Conservation (phyloP, 2,113 vertebrate species). For the Turdus rufiventris region DNA sequence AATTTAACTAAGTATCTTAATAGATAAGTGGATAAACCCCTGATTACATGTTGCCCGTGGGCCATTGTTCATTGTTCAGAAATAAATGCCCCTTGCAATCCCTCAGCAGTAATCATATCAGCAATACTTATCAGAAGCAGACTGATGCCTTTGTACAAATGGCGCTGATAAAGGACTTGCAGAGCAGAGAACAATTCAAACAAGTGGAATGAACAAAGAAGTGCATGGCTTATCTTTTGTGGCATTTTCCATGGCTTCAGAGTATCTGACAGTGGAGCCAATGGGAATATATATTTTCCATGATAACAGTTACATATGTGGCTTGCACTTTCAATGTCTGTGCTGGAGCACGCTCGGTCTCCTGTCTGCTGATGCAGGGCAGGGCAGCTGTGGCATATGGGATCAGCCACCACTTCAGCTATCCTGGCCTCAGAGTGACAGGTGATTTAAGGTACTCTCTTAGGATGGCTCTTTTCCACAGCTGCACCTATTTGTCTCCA, state of each 20-base stretch:
- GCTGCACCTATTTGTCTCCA: neutral
- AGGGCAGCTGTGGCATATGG: neutral
- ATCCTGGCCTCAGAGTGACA: neutral
- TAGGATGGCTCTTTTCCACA: neutral
- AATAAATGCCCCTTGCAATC: neutral
- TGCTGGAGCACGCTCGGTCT: neutral
- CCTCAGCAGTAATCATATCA: neutral
- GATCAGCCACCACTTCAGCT: constrained; percentile 5
- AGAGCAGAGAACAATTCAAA: neutral
- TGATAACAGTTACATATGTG: neutral
- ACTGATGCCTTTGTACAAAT: neutral
- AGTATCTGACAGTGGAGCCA: constrained; percentile 24
- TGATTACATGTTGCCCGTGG: neutral
- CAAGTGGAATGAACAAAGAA: constrained; percentile 8
- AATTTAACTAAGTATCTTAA: neutral
- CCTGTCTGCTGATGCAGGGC: neutral
- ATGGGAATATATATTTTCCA: constrained; percentile 32
- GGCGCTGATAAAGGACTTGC: neutral
- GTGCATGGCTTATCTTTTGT: constrained; percentile 27
- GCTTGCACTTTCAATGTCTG: neutral
- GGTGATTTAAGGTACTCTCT: neutral
- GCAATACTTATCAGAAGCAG: constrained; percentile 24
- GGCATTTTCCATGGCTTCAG: constrained; percentile 50
- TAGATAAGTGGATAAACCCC: neutral
- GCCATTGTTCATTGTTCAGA: constrained; percentile 32